phyloP scores from a whole-genome alignment of 2,888 invertebrate species.

The Seira ritae region DNA sequence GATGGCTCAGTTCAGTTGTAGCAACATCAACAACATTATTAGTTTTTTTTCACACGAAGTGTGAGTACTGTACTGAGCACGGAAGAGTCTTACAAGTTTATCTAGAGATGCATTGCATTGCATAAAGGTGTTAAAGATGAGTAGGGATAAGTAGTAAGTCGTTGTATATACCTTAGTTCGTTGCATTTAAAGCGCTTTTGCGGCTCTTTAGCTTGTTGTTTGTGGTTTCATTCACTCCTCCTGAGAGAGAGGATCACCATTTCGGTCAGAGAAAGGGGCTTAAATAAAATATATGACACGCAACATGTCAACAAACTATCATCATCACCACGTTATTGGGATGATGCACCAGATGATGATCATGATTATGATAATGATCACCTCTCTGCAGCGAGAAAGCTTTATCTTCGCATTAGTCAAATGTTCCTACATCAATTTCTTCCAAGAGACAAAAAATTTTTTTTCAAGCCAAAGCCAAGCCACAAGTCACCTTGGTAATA shows the following conservation, averaged over 20 bases:
- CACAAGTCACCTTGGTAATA: too few species aligned
- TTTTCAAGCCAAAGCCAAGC: too few species aligned
- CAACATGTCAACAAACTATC: constrained; percentile 51
- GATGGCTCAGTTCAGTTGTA: background rate
- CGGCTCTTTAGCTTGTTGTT: constrained; percentile 54
- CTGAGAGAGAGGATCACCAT: constrained; percentile 49
- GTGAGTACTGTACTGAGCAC: too few species aligned
- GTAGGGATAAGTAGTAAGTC: constrained; percentile 16
- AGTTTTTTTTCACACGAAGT: background rate
- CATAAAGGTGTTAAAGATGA: constrained; percentile 4
- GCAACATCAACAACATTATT: background rate
- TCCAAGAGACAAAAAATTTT: too few species aligned
- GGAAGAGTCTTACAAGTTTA: background rate
- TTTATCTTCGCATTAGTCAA: too few species aligned
- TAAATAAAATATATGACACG: constrained; percentile 60
- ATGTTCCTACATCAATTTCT: too few species aligned
- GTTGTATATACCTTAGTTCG: too few species aligned
- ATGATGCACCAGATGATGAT: constrained; percentile 29
- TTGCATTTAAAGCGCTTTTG: constrained; percentile 20
- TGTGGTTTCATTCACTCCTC: constrained; percentile 42
- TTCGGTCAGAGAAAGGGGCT: constrained; percentile 42
- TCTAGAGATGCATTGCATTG: background rate
- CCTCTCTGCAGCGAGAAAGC: too few species aligned
- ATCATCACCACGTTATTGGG: constrained; percentile 35
- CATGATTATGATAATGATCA: too few species aligned